These are phyloP conservation scores for Staurois parvus DNA, from an alignment of 2,797 vertebrate genomes.

Conservation along the genomic window DNA sequence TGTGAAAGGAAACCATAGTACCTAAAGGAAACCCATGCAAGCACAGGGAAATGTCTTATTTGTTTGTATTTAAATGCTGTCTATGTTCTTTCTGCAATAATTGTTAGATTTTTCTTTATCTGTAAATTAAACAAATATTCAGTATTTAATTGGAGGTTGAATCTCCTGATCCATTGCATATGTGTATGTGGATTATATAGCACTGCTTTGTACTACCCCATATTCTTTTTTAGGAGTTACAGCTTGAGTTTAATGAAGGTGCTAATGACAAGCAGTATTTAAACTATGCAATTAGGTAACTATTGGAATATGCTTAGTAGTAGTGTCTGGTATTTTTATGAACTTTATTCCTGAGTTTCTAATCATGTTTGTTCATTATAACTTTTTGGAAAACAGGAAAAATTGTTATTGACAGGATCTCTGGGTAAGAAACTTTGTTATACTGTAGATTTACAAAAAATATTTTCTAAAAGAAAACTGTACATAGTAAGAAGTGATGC, in stretches of 20 bases:
- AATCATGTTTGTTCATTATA: background rate
- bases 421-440: no score
- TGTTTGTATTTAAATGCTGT: no score
- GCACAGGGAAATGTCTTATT: no score
- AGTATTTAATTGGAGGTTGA: background rate
- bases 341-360: conserved; percentile 1
- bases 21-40: no score
- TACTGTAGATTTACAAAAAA: no score
- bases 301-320: conserved; percentile 23
- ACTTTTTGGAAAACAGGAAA: background rate
- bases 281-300: conserved; percentile 30
- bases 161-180: background rate
- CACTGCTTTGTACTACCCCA: conserved; percentile 28
- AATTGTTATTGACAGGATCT: no score
- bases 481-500: no score
- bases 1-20: no score
- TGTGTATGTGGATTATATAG: conserved; percentile 23
- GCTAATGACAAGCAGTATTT: conserved; percentile 27
- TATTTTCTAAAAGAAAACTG: no score
- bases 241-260: conserved; percentile 13
- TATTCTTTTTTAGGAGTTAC: conserved; percentile 27
- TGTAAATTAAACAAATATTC: background rate
- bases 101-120: no score
- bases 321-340: conserved; percentile 19
- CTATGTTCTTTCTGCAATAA: no score